Evolutionary conservation across 2,113 vertebrate species (phyloP).

Genomic region (Poecilia latipinna): DNA sequence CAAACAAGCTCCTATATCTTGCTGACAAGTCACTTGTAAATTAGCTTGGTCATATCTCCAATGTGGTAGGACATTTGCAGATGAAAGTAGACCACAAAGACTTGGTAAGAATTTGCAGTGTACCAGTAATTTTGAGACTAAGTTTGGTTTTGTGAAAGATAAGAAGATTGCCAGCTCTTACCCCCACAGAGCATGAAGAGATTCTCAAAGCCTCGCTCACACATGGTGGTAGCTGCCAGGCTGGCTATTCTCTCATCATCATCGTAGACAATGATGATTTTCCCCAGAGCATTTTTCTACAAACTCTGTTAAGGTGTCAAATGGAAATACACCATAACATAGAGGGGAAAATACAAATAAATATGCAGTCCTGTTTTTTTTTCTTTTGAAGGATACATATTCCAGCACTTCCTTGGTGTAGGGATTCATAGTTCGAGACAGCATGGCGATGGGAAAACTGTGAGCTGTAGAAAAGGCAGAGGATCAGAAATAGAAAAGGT

Average conservation of each 20-base stretch:
- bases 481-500: background rate
- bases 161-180: slow-evolving; percentile 47
- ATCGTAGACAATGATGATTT: slow-evolving; percentile 95
- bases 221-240: slow-evolving; percentile 92
- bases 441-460: slow-evolving; percentile 87
- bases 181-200: slow-evolving; percentile 96
- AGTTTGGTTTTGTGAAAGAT: too few species aligned
- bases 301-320: slow-evolving; percentile 70
- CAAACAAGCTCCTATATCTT: too few species aligned
- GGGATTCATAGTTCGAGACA: slow-evolving; percentile 93
- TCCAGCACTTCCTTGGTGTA: slow-evolving; percentile 78
- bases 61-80: too few species aligned
- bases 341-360: background rate
- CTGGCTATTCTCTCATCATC: slow-evolving; percentile 92
- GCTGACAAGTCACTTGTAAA: too few species aligned
- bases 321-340: background rate
- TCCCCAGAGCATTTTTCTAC: slow-evolving; percentile 91
- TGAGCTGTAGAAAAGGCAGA: slow-evolving; percentile 76
- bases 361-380: background rate
- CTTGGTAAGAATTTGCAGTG: too few species aligned
- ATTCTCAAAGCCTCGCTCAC: slow-evolving; percentile 94
- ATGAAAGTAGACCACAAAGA: too few species aligned
- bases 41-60: too few species aligned
- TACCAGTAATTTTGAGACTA: too few species aligned
- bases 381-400: slow-evolving; percentile 91